These are phyloP conservation scores for Poeciliopsis turneri DNA, from an alignment of 2,797 vertebrate species.

Conservation along the genomic window DNA sequence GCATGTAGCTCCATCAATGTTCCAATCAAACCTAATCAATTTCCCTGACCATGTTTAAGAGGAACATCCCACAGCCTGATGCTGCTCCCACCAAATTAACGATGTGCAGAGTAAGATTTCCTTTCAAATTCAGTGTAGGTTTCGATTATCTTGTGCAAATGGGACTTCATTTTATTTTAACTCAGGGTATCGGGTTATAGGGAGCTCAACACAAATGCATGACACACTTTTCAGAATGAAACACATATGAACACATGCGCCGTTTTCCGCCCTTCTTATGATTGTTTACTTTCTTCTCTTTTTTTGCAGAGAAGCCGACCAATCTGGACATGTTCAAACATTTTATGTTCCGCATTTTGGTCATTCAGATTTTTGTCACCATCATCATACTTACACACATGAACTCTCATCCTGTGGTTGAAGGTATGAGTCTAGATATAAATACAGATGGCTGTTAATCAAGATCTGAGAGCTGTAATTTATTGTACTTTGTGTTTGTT, in stretches of 20 bases:
- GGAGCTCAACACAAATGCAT: not conserved
- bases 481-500: not conserved
- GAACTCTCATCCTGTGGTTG: rapidly evolving
- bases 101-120: not conserved
- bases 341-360: not conserved
- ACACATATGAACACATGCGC: not conserved
- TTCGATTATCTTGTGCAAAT: too few species aligned
- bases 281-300: not conserved
- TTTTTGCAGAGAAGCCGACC: not conserved
- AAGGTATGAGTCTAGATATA: constrained; percentile 38
- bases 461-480: not conserved
- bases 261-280: not conserved
- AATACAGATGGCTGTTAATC: not conserved
- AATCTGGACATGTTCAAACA: rapidly evolving
- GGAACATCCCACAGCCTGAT: not conserved
- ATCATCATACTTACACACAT: not conserved
- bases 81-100: not conserved
- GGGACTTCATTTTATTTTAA: not conserved
- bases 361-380: not conserved
- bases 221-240: not conserved
- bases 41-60: not conserved
- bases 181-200: not conserved
- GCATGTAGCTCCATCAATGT: not conserved
- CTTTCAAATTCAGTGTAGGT: not conserved
- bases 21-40: not conserved